Evolutionary conservation across 2,113 vertebrate genomes (phyloP), one percentile per base, ranked within the genome.

Genomic region (Ophthalmolycus amberensis): DNA sequence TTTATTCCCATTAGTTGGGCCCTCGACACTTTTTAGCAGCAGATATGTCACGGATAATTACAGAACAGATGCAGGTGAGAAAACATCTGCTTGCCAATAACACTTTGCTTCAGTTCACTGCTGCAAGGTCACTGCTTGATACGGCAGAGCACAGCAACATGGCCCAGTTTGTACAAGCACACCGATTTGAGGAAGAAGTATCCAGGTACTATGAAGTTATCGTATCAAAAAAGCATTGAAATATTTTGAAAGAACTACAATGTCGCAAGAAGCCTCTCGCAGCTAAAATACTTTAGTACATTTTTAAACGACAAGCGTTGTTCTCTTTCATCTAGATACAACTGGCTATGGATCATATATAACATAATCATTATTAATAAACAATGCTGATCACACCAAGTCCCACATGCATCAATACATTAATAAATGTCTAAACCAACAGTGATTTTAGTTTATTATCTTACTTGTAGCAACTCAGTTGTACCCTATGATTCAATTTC

Each of bases 1-100:
- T 56, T 20, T 50, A 46, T 37, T 50, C 27, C 9, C 22, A 70
- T 77, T 77, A 80, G 54, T 14, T 15, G 37, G 58, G 64, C 18
- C 22, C 44, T 56, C 1, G 3, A 82, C 63, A 44, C 32, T 66
- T 40, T 66, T n/a, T 50, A 66, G 66, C 68, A 73, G 15, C 59
- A 42, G 29, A 42, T 48, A 48, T 78, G 75, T 79, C 27, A 27
- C 54, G 14, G 56, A 62, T 66, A 69, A 69, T 5, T 70, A 59
- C 32, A 25, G 71, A 82, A 63, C 50, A 85, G 79, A 74, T 77
- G 75, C 10, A 64, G 79, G 44, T 65, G 76, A 83, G 60, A 50
- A 80, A 56, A 80, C 76, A 87, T 85, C 79, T 83, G 79, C 72
- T 85, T 15, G 46, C 38, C 9, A 77, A 68, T 15, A 75, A 52